Conservation (phyloP, 1,140 invertebrate genomes). For the Eumeta japonica region DNA sequence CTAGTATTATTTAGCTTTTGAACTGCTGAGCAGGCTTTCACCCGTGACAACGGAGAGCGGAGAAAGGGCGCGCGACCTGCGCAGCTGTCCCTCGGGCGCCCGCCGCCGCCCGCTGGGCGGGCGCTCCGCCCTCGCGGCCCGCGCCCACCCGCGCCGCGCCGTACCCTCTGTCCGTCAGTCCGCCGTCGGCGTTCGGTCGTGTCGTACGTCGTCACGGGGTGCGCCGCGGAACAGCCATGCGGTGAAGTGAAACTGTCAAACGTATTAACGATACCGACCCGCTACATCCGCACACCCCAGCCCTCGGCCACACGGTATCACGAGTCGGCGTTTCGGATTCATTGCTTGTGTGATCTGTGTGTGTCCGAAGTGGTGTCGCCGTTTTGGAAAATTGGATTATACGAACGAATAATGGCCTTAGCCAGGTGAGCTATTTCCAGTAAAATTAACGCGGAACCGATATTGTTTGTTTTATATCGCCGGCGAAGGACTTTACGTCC, state of each 20-base stretch:
- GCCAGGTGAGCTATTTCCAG: conserved; percentile 56
- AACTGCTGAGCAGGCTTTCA: not conserved
- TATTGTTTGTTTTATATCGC: conserved; percentile 49
- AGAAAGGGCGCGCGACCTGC: conserved; percentile 42
- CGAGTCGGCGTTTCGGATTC: no score
- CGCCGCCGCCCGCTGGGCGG: no score
- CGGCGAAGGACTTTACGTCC: conserved; percentile 46
- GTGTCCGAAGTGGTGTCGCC: conserved; percentile 41
- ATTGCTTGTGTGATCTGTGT: conserved; percentile 26
- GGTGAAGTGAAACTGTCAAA: conserved; percentile 56
- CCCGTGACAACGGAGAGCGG: conserved; percentile 27
- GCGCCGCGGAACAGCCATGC: conserved; percentile 39
- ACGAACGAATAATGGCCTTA: conserved; percentile 56
- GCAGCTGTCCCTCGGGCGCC: conserved; percentile 49
- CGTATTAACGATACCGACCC: conserved; percentile 31
- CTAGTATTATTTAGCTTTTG: not conserved
- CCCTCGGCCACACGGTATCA: no score
- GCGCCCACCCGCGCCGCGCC: not conserved
- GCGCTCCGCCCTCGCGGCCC: conserved; percentile 36
- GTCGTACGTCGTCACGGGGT: not conserved
- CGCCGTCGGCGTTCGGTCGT: not conserved
- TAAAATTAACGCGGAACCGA: conserved; percentile 54
- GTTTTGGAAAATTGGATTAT: conserved; percentile 53
- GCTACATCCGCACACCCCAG: no score
- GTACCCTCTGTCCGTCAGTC: not conserved